These are phyloP conservation scores for Listronotus oregonensis DNA, from an alignment of 1,140 invertebrate genomes.

Conservation along the genomic window DNA sequence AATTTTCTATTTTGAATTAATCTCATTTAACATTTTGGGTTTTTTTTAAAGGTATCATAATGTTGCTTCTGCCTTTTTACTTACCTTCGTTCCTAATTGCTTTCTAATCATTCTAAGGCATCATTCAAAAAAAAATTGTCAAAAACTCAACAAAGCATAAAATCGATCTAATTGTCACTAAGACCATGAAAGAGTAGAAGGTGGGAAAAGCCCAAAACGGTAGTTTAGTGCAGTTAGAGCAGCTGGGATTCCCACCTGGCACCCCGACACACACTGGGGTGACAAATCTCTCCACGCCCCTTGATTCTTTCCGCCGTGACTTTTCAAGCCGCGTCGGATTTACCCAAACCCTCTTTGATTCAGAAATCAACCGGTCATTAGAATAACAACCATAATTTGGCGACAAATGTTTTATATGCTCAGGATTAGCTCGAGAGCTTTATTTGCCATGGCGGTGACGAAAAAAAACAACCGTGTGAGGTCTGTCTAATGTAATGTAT, in stretches of 20 bases:
- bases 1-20: too few species aligned
- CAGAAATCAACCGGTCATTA: constrained; percentile 33
- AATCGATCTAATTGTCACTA: constrained; percentile 18
- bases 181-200: constrained; percentile 7
- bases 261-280: constrained; percentile 48
- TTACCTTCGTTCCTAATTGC: too few species aligned
- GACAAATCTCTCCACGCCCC: constrained; percentile 56
- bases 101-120: too few species aligned
- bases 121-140: too few species aligned
- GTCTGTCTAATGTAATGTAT: too few species aligned
- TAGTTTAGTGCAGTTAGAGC: constrained; percentile 14
- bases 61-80: too few species aligned
- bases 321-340: constrained; percentile 56
- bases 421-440: constrained; percentile 17
- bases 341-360: constrained; percentile 36
- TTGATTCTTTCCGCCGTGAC: constrained; percentile 57
- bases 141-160: constrained; percentile 14
- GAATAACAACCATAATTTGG: constrained; percentile 33
- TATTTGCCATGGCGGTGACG: constrained; percentile 20
- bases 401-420: constrained; percentile 26
- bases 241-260: constrained; percentile 48
- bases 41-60: too few species aligned
- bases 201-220: constrained; percentile 27
- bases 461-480: background rate
- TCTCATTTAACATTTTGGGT: too few species aligned